Evolutionary conservation across 2,797 vertebrate genomes (phyloP), one percentile per base, ranked within the genome.

Genomic region (Lycodopsis pacificus): DNA sequence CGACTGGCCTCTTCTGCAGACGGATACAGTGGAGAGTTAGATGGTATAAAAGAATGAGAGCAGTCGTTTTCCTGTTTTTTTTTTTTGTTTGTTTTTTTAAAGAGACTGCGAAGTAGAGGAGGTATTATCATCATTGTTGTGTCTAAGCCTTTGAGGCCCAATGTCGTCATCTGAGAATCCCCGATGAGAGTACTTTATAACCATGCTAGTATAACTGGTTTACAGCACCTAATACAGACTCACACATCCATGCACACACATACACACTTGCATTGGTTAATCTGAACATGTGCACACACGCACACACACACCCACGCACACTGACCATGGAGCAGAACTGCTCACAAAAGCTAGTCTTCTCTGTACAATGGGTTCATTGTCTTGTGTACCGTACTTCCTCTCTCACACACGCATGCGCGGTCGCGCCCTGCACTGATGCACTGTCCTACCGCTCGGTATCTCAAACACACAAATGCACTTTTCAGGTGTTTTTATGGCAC

Each of bases 1-100:
- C 98, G 66, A 96, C 97, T 0, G 97, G 97, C 66, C 96, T 96
- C 71, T 98, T 97, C 93, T 94, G 77, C 63, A 77, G 53, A 74
- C 1, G 49, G 5, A 78, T 4, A 46, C 61, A 77, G 32, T 2
- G 30, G 32, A 77, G 3, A 66, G 38, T 75, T 38, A 48, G 30
- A 65, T 32, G 27, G 8, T 15, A 32, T 8, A 38, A 70, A 48
- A 56, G 27, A 54, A 17, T 4, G 15, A n/a, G 25, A 65, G 32
- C 49, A 27, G 49, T 12, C 48, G 59, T 74, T 64, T 42, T 44
- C 64, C 20, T 32, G 8, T 4, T 4, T 4, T 30, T 30, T 5
- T 30, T 30, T 30, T 57, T 11, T 48, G 2, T 25, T 25, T 25
- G 2, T 38, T 1, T 40, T 40, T 42, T 48, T 12, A 53, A 59